These are phyloP conservation scores for Zaprionus lachaisei DNA, from an alignment of 1,140 invertebrate genomes.

Conservation along the genomic window DNA sequence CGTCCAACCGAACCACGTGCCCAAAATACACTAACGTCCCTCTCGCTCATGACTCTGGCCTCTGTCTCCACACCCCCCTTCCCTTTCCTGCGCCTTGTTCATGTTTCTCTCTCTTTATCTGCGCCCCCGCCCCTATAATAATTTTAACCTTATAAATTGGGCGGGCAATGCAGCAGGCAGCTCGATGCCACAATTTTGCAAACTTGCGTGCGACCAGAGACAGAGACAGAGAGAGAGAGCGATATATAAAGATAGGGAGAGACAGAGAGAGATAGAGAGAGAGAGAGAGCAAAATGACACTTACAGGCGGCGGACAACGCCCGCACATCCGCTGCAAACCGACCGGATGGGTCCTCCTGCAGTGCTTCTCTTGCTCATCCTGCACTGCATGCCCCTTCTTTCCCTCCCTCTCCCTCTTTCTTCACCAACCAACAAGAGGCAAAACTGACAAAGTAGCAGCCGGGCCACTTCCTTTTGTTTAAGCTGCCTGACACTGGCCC, in stretches of 20 bases:
- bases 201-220: slow-evolving; percentile 78
- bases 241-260: not conserved
- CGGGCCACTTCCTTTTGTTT: slow-evolving; percentile 79
- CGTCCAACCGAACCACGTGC: slow-evolving; percentile 56
- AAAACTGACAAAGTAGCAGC: slow-evolving; percentile 81
- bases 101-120: too few species aligned
- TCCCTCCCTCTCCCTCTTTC: not conserved
- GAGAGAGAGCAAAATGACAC: slow-evolving; percentile 7
- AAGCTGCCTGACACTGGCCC: slow-evolving; percentile 75
- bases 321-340: slow-evolving; percentile 68
- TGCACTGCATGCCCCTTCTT: not conserved
- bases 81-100: too few species aligned
- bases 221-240: slow-evolving; percentile 10
- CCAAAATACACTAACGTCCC: slow-evolving; percentile 20
- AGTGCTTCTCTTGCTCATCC: not conserved
- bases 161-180: slow-evolving; percentile 36
- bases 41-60: not conserved
- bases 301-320: slow-evolving; percentile 30
- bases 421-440: slow-evolving; percentile 45
- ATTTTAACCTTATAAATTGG: slow-evolving; percentile 81
- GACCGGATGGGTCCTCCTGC: slow-evolving; percentile 48
- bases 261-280: slow-evolving; percentile 53
- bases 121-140: slow-evolving; percentile 45
- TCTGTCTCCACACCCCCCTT: not conserved
- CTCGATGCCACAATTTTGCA: slow-evolving; percentile 77